Evolutionary conservation across 2,113 vertebrate genomes (phyloP).

Genomic region (Fulica atra): DNA sequence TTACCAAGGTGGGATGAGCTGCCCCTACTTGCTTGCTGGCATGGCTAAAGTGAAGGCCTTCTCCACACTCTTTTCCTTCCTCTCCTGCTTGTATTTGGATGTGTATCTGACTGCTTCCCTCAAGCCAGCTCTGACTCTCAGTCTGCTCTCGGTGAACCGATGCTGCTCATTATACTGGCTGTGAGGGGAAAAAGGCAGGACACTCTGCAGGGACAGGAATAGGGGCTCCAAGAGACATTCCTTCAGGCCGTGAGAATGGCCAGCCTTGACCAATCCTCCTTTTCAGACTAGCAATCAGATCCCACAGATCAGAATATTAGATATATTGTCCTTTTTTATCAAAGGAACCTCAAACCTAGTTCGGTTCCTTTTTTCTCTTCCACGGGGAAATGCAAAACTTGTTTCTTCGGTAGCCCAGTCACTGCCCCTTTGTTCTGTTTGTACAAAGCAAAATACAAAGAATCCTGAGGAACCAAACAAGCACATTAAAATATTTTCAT

Average conservation of each 20-base stretch:
- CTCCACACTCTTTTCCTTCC: background rate
- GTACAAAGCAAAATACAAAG: constrained; percentile 33
- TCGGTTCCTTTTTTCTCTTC: constrained; percentile 26
- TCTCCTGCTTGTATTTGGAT: background rate
- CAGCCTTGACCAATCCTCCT: background rate
- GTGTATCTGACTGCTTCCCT: background rate
- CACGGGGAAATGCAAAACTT: background rate
- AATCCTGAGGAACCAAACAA: constrained; percentile 2
- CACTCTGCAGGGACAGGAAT: background rate
- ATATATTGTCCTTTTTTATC: background rate
- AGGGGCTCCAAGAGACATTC: background rate
- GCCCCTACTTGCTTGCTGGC: background rate
- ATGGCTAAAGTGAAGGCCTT: background rate
- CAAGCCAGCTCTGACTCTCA: background rate
- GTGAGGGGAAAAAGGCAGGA: background rate
- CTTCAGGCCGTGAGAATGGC: background rate
- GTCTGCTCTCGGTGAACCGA: background rate
- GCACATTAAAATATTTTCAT: constrained; percentile 23
- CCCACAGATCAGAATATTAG: background rate
- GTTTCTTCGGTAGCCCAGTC: background rate
- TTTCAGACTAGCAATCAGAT: background rate
- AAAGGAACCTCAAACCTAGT: background rate
- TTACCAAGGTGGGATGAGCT: background rate
- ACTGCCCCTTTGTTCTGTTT: constrained; percentile 18
- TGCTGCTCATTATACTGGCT: background rate